A percentile compares a stretch with the other conserved stretches of the same genome.
Evolutionary conservation across 2,113 vertebrate species (phyloP).

Genomic region (Cyphotilapia sp.): DNA sequence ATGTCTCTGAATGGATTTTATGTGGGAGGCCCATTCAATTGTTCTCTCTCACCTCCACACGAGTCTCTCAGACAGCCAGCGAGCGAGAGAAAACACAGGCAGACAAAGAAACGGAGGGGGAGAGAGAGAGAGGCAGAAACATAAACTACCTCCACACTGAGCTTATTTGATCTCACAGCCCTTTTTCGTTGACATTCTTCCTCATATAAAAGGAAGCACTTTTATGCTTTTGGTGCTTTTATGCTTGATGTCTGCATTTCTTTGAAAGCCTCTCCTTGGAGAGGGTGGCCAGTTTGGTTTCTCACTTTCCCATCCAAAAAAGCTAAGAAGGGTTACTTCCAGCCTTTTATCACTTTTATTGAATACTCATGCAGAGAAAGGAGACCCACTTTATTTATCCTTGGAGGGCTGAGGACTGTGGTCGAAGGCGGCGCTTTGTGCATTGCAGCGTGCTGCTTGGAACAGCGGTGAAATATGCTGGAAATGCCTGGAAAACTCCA

Average conservation of each 20-base stretch:
- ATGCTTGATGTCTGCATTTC: conserved; percentile 35
- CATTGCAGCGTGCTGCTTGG: conserved; percentile 27
- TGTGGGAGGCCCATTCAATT: conserved; percentile 60
- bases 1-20: conserved; percentile 61
- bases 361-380: conserved; percentile 31
- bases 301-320: conserved; percentile 9
- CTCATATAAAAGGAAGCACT: conserved; percentile 27
- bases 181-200: conserved; percentile 41
- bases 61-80: conserved; percentile 11
- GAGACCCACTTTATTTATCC: conserved; percentile 46
- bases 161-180: conserved; percentile 31
- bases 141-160: conserved; percentile 43
- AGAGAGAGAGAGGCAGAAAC: conserved; percentile 7
- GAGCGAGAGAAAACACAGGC: conserved; percentile 19
- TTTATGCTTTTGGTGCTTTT: conserved; percentile 23
- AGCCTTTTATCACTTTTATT: conserved; percentile 57
- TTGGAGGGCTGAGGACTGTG: conserved; percentile 19
- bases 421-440: conserved; percentile 36
- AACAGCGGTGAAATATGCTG: conserved; percentile 33
- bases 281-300: conserved; percentile 32
- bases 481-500: conserved; percentile 46
- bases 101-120: conserved; percentile 34
- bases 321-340: conserved; percentile 30
- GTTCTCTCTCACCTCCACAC: conserved; percentile 36
- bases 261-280: conserved; percentile 46